Base-by-base conservation (phyloP, 1,140 invertebrate species). In the Leptinotarsa lineolata region DNA sequence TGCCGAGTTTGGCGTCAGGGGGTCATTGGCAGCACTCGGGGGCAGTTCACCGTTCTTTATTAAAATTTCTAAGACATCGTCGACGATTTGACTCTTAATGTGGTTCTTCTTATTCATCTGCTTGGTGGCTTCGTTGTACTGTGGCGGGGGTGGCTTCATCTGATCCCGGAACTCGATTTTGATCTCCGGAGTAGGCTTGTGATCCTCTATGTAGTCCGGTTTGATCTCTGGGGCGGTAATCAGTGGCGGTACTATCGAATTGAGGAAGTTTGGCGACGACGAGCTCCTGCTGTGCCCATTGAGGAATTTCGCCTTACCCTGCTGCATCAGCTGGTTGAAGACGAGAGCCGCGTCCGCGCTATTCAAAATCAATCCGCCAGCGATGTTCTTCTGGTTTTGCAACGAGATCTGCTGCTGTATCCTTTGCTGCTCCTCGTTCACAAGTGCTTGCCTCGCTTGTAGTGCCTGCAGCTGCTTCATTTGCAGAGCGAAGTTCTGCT, bases 41-140 rank as follows among this genome's bases (percentile, higher is more conserved):
- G 95, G 94, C 20, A 97, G 82, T 82, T 97, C 96, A 60, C 96
- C 96, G 83, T 95, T 96, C 83, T 96, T 93, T 20, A 97, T 97
- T 0, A 98, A 87, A 79, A 98, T 97, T 81, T 97, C 95, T n/a
- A 98, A 84, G 0, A 98, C 95, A 85, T 98, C 96, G 82, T 97
- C 96, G 72, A 98, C 93, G 48, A 94, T 93, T 84, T 97, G 94
- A 82, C 92, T 92, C 79, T 94, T 94, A 16, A 93, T 86, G 76
- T 88, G 87, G 70, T 81, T 87, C 73, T 90, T 90, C 67, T 84
- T 86, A 74, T 89, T 89, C 13, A 90, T 83, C 66, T 91, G 87
- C 79, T 91, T 91, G 0, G 91, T 89, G 6, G 91, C 91, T 82
- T 92, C 91, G 71, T 92, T 89, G 75, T 93, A 93, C 59, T 91